Conservation (phyloP, 2,797 vertebrate species). For the Gymnopithys bicolor region DNA sequence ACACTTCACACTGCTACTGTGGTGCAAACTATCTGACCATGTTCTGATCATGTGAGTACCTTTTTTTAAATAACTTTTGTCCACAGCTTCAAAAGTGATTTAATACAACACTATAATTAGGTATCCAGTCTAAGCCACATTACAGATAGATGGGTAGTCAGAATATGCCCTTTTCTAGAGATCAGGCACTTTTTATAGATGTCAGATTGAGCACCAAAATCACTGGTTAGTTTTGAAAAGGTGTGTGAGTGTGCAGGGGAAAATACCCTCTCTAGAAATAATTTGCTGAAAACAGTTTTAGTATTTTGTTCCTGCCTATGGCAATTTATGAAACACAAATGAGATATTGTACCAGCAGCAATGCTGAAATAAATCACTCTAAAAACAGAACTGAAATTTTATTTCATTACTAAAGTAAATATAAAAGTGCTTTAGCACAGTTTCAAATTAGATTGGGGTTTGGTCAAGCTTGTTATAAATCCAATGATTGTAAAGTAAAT, state of each 20-base stretch:
- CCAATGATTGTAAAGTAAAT: conserved; percentile 42
- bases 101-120: not conserved
- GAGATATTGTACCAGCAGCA: conserved; percentile 36
- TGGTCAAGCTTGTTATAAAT: conserved; percentile 70
- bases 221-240: not conserved
- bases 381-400: conserved; percentile 65
- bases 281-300: conserved; percentile 50
- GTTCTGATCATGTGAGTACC: not conserved
- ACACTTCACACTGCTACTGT: not conserved
- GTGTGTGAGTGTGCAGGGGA: not conserved
- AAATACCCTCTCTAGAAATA: conserved; percentile 53
- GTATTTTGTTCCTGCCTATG: conserved; percentile 43
- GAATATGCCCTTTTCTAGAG: not conserved
- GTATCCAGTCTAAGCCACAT: not conserved
- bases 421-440: conserved; percentile 57
- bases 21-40: not conserved
- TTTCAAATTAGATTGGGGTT: conserved; percentile 69
- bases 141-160: not conserved
- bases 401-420: conserved; percentile 72
- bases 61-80: not conserved
- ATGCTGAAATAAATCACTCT: conserved; percentile 61
- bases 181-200: not conserved
- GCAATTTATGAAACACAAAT: conserved; percentile 69
- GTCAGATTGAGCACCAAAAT: not conserved
- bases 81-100: not conserved